Base-by-base conservation (phyloP, 2,888 invertebrate genomes). In the Zhuqinia jingwanae region DNA sequence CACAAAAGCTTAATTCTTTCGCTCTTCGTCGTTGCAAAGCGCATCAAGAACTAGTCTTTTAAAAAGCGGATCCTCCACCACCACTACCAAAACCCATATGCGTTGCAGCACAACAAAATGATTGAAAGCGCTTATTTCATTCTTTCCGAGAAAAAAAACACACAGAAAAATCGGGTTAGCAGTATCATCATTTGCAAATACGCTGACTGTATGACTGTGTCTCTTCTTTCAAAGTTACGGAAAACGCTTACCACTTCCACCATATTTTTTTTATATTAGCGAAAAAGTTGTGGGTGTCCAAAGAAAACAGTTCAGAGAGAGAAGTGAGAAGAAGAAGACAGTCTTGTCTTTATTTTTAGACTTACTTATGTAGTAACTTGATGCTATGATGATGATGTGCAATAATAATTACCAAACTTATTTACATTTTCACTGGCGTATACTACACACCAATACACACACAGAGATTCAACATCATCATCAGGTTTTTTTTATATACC, bases 131-230 rank as follows among this genome's bases (percentile, higher is more conserved):
- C n/a, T n/a, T n/a, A n/a, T n/a, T 65, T 76, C 36, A 22, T 75
- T 82, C 68, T 47, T 70, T 53, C 25, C 70, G 45, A 79, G 65
- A 42, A 42, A 53, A 73, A 73, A 50, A n/a, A n/a, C n/a, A n/a
- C n/a, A n/a, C n/a, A n/a, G 20, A 42, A 68, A 84, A 84, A 77
- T 84, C 77, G 77, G 84, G 84, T 84, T 84, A 84, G 77, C 77
- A 84, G 77, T 76, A 83, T 83, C 73, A 82, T 47, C 50, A 50
- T 73, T 58, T 36, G 15, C 42, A 70, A 45, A 25, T 45, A 63
- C 47, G 15, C 22, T 42, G 22, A 79, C 42, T 63, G 45, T 36
- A 58, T 10, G 53, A 53, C 3, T n/a, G 22, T n/a, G n/a, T n/a
- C 20, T 17, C 25, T 63, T n/a, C 6, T 47, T 47, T 17, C 76